Evolutionary conservation across 2,797 vertebrate species (phyloP).

Genomic region (Rhinogobio ventralis): DNA sequence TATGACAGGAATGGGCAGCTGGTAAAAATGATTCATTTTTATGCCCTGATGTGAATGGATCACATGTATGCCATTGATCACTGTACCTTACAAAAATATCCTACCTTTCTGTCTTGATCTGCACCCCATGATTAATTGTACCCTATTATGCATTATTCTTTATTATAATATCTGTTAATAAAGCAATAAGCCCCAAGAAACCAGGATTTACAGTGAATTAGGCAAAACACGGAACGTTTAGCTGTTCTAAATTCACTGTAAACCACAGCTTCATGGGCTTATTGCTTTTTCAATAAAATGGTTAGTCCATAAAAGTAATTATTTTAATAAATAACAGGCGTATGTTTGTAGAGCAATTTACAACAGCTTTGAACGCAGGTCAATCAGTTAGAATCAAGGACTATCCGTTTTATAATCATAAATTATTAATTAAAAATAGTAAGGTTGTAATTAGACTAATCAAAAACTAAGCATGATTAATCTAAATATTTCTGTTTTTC

Average conservation of each 20-base stretch:
- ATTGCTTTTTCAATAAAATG: background rate
- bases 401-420: background rate
- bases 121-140: background rate
- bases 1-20: background rate
- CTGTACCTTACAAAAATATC: slow-evolving; percentile 18
- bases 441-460: background rate
- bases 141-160: too few species aligned
- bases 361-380: background rate
- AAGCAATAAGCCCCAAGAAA: background rate
- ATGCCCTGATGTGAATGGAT: slow-evolving; percentile 2
- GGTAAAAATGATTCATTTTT: background rate
- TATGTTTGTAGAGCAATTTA: background rate
- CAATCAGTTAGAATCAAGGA: background rate
- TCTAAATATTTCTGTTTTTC: background rate
- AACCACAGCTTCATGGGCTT: background rate
- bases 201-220: background rate
- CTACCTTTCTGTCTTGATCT: background rate
- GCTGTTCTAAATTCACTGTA: background rate
- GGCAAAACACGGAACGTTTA: background rate
- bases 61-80: background rate
- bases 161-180: background rate
- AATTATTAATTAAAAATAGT: background rate
- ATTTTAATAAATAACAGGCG: background rate
- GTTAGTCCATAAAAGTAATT: background rate
- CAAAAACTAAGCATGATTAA: background rate